phyloP scores from a whole-genome alignment of 2,888 invertebrate genomes.

The Kuschelorhynchus macadamiae region DNA sequence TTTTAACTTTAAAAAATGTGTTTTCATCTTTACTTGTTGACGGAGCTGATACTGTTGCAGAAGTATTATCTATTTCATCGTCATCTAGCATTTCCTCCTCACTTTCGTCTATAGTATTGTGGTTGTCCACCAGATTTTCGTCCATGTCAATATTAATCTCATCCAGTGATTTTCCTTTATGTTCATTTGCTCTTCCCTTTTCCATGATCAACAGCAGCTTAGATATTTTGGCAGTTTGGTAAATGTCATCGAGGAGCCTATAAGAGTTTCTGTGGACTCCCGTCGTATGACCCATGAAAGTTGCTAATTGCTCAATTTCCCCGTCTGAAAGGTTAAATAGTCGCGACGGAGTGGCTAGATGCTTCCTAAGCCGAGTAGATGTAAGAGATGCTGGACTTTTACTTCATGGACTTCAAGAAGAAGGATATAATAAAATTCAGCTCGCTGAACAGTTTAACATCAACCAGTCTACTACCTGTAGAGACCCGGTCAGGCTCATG shows the following conservation, averaged over 20 bases:
- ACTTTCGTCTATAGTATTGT: too few relatives aligned
- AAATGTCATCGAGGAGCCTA: constrained; percentile 53
- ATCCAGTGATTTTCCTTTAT: constrained; percentile 49
- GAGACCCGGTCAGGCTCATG: too few relatives aligned
- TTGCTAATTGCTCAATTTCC: constrained; percentile 53
- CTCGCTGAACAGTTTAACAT: too few relatives aligned
- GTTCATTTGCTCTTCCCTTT: constrained; percentile 46
- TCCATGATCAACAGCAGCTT: constrained; percentile 51
- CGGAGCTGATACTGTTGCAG: too few relatives aligned
- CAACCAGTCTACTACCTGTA: too few relatives aligned
- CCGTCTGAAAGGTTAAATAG: constrained; percentile 50
- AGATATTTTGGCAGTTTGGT: constrained; percentile 51
- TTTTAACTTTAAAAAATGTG: too few relatives aligned
- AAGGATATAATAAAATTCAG: constrained; percentile 33
- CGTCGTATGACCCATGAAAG: constrained; percentile 55
- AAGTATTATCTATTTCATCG: too few relatives aligned
- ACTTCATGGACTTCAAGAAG: constrained; percentile 33
- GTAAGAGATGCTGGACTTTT: constrained; percentile 52
- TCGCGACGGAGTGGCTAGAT: constrained; percentile 53
- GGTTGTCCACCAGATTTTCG: constrained; percentile 24
- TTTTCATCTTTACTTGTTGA: too few relatives aligned
- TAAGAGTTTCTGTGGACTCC: constrained; percentile 49
- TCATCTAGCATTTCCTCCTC: too few relatives aligned
- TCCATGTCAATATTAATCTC: constrained; percentile 51
- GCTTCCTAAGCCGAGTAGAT: constrained; percentile 52